These are phyloP conservation scores for Helostoma temminkii DNA, from an alignment of 2,797 vertebrate genomes.

Conservation along the genomic window DNA sequence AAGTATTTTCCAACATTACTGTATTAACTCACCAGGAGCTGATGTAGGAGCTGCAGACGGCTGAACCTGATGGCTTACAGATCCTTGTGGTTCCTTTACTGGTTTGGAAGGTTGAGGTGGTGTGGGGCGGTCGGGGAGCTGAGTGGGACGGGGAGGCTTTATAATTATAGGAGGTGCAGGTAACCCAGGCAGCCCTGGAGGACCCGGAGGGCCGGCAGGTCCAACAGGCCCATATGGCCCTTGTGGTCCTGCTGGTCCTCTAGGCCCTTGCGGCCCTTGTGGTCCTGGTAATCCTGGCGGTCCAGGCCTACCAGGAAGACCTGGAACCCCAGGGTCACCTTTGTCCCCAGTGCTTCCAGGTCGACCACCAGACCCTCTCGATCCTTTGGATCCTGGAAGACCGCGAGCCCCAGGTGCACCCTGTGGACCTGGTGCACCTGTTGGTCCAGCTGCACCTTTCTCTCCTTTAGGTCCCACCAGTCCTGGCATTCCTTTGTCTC, in stretches of 20 bases:
- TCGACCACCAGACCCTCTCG: conserved; percentile 92
- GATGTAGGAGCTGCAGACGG: conserved; percentile 55
- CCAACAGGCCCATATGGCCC: conserved; percentile 90
- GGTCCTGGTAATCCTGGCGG: conserved; percentile 87
- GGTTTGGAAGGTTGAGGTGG: conserved; percentile 41
- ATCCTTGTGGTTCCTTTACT: conserved; percentile 74
- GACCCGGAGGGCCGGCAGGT: conserved; percentile 88
- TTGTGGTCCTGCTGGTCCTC: conserved; percentile 88
- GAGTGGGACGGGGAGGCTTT: conserved; percentile 33
- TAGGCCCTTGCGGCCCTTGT: conserved; percentile 88
- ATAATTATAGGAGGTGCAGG: conserved; percentile 61
- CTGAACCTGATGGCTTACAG: conserved; percentile 83
- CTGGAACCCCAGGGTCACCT: conserved; percentile 89
- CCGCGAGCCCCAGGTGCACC: conserved; percentile 90
- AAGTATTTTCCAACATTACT: background rate
- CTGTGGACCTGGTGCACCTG: conserved; percentile 89
- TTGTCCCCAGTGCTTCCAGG: conserved; percentile 90
- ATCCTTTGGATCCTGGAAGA: conserved; percentile 90
- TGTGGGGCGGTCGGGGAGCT: conserved; percentile 61
- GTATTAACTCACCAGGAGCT: conserved; percentile 69
- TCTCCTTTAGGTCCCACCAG: conserved; percentile 89
- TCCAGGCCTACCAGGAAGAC: conserved; percentile 90
- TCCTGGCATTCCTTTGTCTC: conserved; percentile 91
- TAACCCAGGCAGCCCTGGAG: conserved; percentile 88
- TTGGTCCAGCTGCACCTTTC: conserved; percentile 87